Evolutionary conservation across 2,888 invertebrate genomes (phyloP), one percentile per base, ranked within the genome.

Genomic region (Hyposoter dolosus): DNA sequence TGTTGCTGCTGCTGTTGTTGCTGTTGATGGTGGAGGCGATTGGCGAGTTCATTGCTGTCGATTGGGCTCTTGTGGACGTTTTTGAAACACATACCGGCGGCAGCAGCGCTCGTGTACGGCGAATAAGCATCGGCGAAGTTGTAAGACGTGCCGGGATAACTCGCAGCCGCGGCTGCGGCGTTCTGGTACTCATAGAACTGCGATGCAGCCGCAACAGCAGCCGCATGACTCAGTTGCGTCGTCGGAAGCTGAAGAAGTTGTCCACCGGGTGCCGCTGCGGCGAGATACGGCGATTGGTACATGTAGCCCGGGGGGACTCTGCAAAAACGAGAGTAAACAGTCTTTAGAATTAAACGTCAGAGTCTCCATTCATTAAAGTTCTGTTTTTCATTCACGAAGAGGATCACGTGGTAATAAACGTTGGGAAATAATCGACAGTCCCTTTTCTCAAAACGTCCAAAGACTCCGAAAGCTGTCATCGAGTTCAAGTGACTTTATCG

Each of bases 141-240:
- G 80, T 97, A 96, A 90, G 97, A 97, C 90, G 97, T 96, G 88
- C 96, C 96, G 78, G 96, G 96, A 92, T 97, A 97, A 1, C 96
- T 96, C 63, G 96, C 96, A 12, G 95, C 95, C 63, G 97, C 97
- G 3, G 97, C 97, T 4, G 97, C 97, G 0, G 96, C 96, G 90
- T 96, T 96, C 92, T 97, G 97, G 94, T 97, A 97, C 95, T 97
- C 97, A 93, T 97, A 97, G 92, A 97, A 96, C 92, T 97, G 97
- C 91, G 97, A 96, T n/a, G 97, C 97, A 0, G 97, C 97, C 15
- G 97, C 97, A 80, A 97, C 95, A 0, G 97, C 97, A 10, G 97
- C 97, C 0, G 97, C 97, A 92, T 97, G 97, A 90, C 96, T 96
- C 91, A 97, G 94, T 91, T 96, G 97, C 45, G 95, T 94, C 85